Evolutionary conservation across 2,113 vertebrate species (phyloP), one percentile per base, ranked within the genome.

Genomic region (Rhombomys opimus): DNA sequence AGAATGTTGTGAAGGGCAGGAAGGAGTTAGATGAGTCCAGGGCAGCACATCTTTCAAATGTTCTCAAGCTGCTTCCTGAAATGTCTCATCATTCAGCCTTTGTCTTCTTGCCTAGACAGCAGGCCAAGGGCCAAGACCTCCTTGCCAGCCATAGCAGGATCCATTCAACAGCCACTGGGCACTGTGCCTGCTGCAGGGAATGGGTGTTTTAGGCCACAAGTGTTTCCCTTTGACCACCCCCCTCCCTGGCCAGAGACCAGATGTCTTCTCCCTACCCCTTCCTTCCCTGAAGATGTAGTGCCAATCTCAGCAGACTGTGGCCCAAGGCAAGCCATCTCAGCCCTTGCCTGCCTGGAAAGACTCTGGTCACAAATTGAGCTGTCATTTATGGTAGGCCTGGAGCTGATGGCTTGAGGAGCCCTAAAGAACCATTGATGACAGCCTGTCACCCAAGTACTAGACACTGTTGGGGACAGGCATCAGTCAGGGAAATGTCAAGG

Each of bases 331-430:
- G 50, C 84, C 32, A 3, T 15, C 46, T 65, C 30, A 8, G 46
- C 61, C 38, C 80, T 90, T 1, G 2, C 17, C 35, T 27, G n/a
- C 87, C 72, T 25, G 7, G 25, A 30, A 57, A 77, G 17, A 22
- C 76, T 50, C 57, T 63, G 41, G 67, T 38, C 32, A 20, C 91
- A 98, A 96, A 97, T 93, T 87, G 94, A 97, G 95, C 94, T 95
- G 97, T 98, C 98, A 87, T 63, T 61, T 68, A 27, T n/a, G 1
- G 32, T 41, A 73, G 84, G n/a, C 82, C 87, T 77, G 72, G 65
- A 70, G 73, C 30, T 35, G 32, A 90, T 65, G 87, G 73, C 91
- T 80, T 32, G 46, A 85, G 38, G 57, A 72, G 67, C 90, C 65
- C 73, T 50, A 18, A 38, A 59, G 57, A 32, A 25, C 67, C 89